These are phyloP conservation scores for Pelodiscus sinensis DNA, from an alignment of 2,113 vertebrate genomes.

Conservation along the genomic window DNA sequence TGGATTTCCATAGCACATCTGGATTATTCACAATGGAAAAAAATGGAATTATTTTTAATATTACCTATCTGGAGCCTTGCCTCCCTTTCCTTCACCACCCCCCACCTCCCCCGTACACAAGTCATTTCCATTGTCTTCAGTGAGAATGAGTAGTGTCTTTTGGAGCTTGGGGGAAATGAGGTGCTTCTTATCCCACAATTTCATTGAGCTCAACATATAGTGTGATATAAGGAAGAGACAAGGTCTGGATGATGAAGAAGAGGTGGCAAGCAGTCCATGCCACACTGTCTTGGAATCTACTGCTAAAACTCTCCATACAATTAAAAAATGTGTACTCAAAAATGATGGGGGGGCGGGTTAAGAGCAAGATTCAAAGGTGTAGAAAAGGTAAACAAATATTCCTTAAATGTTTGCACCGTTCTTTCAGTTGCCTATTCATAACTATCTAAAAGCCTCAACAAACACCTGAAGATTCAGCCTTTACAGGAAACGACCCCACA, in stretches of 20 bases:
- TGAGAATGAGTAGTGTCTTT: not conserved
- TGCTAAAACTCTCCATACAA: not conserved
- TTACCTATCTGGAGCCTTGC: not conserved
- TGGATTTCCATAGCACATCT: not conserved
- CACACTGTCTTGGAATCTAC: not conserved
- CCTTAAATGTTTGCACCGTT: not conserved
- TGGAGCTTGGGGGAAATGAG: fast-evolving
- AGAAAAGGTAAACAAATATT: not conserved
- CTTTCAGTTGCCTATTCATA: not conserved
- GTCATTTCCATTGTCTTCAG: not conserved
- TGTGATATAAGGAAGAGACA: not conserved
- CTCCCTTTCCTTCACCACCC: not conserved
- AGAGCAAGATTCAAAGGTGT: not conserved
- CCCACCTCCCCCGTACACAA: not conserved
- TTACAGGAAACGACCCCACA: not conserved
- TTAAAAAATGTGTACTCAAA: not conserved
- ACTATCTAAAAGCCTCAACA: not conserved
- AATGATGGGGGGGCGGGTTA: not conserved
- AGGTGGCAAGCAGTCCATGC: not conserved
- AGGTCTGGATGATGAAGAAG: not conserved
- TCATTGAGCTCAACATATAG: not conserved
- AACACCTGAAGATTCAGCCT: not conserved
- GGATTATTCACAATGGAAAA: not conserved
- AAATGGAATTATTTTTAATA: not conserved
- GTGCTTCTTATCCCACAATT: not conserved